Evolutionary conservation across 2,113 vertebrate genomes (phyloP).

Genomic region (Isurus oxyrinchus): DNA sequence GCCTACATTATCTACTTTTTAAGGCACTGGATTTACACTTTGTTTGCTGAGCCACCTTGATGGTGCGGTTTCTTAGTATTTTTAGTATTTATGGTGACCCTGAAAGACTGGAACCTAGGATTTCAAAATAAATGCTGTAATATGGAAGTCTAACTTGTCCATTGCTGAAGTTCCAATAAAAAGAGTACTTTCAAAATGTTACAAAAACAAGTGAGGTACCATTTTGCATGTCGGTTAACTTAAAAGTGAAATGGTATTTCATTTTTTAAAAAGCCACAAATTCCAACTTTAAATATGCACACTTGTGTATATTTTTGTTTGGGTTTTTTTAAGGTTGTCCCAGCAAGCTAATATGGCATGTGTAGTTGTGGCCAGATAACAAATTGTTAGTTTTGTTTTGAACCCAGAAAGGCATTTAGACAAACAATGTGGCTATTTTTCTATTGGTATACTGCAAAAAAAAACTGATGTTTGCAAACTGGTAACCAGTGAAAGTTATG

Average conservation of each 20-base stretch:
- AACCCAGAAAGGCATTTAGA: neutral
- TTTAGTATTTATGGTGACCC: slow-evolving; percentile 17
- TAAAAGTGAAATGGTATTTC: neutral
- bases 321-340: neutral
- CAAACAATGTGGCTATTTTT: neutral
- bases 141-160: neutral
- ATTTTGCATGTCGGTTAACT: neutral
- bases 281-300: neutral
- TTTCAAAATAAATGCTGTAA: neutral
- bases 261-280: neutral
- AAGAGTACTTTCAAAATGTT: neutral
- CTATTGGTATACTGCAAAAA: neutral
- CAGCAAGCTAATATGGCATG: neutral
- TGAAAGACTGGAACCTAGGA: neutral
- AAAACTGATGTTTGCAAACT: neutral
- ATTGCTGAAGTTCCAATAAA: slow-evolving; percentile 2
- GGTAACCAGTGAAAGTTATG: neutral
- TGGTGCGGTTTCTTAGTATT: neutral
- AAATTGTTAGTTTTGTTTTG: neutral
- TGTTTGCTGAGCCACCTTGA: slow-evolving; percentile 13
- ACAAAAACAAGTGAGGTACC: neutral
- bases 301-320: neutral
- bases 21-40: neutral
- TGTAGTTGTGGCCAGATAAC: neutral
- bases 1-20: neutral